Evolutionary conservation across 1,140 invertebrate genomes (phyloP), one percentile per base, ranked within the genome.

Genomic region (Aleiodes sp.): DNA sequence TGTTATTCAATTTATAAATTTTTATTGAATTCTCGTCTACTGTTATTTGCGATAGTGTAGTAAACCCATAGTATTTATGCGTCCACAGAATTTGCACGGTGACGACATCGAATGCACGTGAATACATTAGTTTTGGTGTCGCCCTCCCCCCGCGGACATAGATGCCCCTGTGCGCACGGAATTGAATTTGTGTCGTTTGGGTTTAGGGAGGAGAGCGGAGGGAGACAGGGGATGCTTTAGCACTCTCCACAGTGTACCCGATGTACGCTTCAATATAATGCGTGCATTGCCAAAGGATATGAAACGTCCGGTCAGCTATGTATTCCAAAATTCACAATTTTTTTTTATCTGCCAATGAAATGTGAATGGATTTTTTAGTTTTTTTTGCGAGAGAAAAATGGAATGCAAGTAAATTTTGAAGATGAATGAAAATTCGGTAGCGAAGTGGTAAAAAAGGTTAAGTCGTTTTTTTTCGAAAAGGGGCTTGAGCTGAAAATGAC

Each of bases 181-280:
- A 52, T 52, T 52, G 46, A 52, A 52, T 52, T 52, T 52, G 46
- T 52, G 46, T 52, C 46, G 46, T 52, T 24, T n/a, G n/a, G n/a
- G n/a, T n/a, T n/a, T n/a, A n/a, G 46, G 10, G 31, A 35, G 31
- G 31, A 10, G 4, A 10, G 31, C 31, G 4, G 31, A 4, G 31
- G 31, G 31, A 10, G 31, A 4, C 4, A 35, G 4, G 31, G 31
- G 31, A 10, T 35, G 31, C 4, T 35, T 52, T 52, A 52, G 46
- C 46, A 52, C 46, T 52, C 46, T 52, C 46, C 16, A 52, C 21
- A 52, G 46, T 24, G 19, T 43, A 2, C 6, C 46, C 46, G 19
- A 24, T 52, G 46, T 52, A 24, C 46, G 46, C 46, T 52, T 52
- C 46, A 52, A 52, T 52, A 52, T 52, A 52, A 52, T 52, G 46